These are phyloP conservation scores for Acanthosepion lycidas DNA, from an alignment of 2,888 invertebrate genomes.

Conservation along the genomic window DNA sequence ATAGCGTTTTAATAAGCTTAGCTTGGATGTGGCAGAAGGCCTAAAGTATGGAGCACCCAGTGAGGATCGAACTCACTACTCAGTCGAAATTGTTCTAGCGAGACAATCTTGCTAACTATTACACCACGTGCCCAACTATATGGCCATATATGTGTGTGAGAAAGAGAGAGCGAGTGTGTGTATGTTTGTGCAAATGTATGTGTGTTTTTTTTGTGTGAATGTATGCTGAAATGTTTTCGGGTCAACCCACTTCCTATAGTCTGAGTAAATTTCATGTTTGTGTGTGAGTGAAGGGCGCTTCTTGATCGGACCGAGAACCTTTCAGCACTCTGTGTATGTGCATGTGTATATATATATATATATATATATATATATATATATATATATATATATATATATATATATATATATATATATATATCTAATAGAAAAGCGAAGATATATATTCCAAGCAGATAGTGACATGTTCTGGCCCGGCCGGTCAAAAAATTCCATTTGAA, in stretches of 20 bases:
- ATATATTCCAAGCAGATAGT: background rate
- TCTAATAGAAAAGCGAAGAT: background rate
- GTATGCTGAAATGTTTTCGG: background rate
- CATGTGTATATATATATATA: background rate
- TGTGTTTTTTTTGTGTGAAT: background rate
- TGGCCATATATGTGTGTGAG: background rate
- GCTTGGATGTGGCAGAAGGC: no score
- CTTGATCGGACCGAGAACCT: no score
- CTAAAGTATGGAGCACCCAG: no score
- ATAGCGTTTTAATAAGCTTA: no score
- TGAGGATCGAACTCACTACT: no score
- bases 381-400: background rate
- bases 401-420: background rate
- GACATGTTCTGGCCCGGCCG: background rate
- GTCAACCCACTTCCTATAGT: no score
- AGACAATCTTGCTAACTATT: no score
- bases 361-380: background rate
- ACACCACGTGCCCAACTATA: background rate
- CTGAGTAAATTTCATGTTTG: no score
- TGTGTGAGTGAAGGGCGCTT: no score
- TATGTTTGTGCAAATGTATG: background rate
- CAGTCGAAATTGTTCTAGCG: no score
- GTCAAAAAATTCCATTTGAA: background rate
- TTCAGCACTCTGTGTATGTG: background rate
- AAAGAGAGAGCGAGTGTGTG: background rate